Percentiles rank a stretch among this genome's conserved stretches.
Evolutionary conservation across 2,113 vertebrate genomes (phyloP).

Genomic region (Nycticorax nycticorax): DNA sequence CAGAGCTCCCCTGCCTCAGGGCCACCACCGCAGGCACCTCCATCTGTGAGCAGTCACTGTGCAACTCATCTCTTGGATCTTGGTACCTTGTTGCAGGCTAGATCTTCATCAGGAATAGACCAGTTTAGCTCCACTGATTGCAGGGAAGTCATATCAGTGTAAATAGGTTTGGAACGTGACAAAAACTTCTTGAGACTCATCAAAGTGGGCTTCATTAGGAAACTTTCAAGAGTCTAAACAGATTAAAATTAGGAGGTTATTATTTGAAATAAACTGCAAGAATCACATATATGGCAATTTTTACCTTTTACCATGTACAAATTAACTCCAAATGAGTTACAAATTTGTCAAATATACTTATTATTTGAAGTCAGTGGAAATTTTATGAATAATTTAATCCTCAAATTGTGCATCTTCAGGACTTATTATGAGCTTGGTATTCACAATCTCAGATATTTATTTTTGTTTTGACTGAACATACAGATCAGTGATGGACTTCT

Average conservation of each 20-base stretch:
- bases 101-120: background rate
- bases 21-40: background rate
- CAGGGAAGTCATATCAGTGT: background rate
- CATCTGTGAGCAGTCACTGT: background rate
- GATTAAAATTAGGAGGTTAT: background rate
- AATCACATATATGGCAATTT: background rate
- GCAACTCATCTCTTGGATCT: background rate
- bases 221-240: slow-evolving; percentile 15
- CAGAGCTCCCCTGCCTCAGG: background rate
- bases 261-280: background rate
- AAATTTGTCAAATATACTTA: slow-evolving; percentile 6
- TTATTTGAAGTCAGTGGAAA: slow-evolving; percentile 4
- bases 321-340: slow-evolving; percentile 3
- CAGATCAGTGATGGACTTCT: slow-evolving; percentile 63
- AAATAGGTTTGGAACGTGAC: background rate
- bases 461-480: slow-evolving; percentile 59
- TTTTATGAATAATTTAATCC: slow-evolving; percentile 34
- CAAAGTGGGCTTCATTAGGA: background rate
- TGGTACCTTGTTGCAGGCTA: background rate
- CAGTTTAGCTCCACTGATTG: background rate
- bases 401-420: slow-evolving; percentile 7
- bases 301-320: background rate
- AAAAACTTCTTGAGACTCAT: slow-evolving; percentile 32
- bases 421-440: slow-evolving; percentile 23
- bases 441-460: slow-evolving; percentile 34